Conservation (phyloP, 2,113 vertebrate species). For the Clarias magur region DNA sequence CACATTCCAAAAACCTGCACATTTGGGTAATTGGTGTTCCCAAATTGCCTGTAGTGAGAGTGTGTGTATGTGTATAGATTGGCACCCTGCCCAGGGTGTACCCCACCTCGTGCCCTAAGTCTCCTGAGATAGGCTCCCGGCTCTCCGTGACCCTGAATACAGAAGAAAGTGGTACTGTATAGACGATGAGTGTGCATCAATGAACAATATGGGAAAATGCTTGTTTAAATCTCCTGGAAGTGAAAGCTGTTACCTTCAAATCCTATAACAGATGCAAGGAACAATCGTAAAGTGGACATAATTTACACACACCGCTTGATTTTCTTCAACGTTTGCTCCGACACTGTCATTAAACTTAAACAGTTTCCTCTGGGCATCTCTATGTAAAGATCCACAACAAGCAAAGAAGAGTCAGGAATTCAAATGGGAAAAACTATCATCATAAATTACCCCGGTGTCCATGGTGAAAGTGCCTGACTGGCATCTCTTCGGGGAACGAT, state of each 20-base stretch:
- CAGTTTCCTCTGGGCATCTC: background rate
- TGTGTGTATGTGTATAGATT: too few relatives aligned
- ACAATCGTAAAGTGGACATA: background rate
- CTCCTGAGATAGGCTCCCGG: too few relatives aligned
- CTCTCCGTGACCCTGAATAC: too few relatives aligned
- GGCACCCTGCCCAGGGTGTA: too few relatives aligned
- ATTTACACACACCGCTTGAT: background rate
- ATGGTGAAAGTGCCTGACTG: slow-evolving; percentile 47
- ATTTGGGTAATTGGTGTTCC: too few relatives aligned
- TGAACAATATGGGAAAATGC: background rate
- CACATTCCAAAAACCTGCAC: too few relatives aligned
- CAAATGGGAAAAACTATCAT: slow-evolving; percentile 49
- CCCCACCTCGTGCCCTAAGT: too few relatives aligned
- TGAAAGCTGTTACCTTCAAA: background rate
- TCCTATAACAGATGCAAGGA: background rate
- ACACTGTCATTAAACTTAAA: slow-evolving; percentile 1
- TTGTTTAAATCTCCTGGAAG: background rate
- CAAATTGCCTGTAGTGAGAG: too few relatives aligned
- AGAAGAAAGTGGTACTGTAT: too few relatives aligned
- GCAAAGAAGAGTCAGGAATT: slow-evolving; percentile 19
- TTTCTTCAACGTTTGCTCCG: background rate
- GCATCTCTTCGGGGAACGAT: slow-evolving; percentile 40
- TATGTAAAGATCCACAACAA: slow-evolving; percentile 32
- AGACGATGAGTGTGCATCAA: too few relatives aligned
- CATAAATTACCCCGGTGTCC: slow-evolving; percentile 51